Conservation (phyloP, 2,113 vertebrate species). For the Acrocephalus kingi region DNA sequence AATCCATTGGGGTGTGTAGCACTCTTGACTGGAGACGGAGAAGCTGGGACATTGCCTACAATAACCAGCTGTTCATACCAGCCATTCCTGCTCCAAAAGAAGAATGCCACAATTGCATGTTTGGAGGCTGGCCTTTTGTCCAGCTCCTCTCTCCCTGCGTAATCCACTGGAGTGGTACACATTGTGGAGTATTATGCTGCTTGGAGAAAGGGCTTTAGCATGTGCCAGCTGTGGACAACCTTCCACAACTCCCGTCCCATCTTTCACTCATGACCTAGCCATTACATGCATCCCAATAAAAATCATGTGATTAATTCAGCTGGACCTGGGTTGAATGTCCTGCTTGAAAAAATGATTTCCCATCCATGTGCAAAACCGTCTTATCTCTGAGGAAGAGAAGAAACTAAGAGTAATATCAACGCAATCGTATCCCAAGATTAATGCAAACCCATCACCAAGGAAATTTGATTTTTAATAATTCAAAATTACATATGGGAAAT, state of each 20-base stretch:
- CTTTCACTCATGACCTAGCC: neutral
- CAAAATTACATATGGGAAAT: slow-evolving; percentile 3
- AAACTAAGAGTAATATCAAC: neutral
- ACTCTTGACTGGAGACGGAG: neutral
- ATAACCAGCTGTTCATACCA: slow-evolving; percentile 38
- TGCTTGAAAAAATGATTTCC: neutral
- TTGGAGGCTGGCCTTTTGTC: neutral
- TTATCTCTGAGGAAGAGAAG: neutral
- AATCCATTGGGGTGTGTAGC: neutral
- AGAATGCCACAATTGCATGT: neutral
- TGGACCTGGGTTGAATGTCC: neutral
- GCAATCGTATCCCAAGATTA: neutral
- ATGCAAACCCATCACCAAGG: neutral
- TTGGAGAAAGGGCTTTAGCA: neutral
- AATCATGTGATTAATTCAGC: neutral
- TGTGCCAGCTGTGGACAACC: neutral
- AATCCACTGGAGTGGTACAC: neutral
- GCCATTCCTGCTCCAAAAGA: neutral
- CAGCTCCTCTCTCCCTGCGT: neutral
- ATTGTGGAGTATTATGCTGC: neutral
- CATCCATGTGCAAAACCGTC: neutral
- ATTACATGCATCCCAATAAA: neutral
- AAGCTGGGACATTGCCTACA: neutral
- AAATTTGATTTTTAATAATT: slow-evolving; percentile 28
- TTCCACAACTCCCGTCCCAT: neutral